A percentile compares a stretch with the other conserved stretches of the same genome.
phyloP scores from a whole-genome alignment of 2,888 invertebrate genomes.

The Thyatira batis region DNA sequence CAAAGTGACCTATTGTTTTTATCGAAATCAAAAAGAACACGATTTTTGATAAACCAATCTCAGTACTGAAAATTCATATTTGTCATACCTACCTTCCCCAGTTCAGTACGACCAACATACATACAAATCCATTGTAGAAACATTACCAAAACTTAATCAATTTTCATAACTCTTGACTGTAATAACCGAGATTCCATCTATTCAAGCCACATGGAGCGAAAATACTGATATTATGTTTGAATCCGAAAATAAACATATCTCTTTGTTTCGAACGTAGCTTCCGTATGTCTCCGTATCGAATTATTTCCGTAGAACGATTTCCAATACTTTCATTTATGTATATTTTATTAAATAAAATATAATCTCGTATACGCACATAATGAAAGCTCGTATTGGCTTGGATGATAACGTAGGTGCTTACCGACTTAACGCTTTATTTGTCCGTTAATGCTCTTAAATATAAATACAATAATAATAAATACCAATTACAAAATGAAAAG shows the following conservation, averaged over 20 bases:
- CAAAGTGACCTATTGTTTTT: too few relatives aligned
- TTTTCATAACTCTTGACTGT: too few relatives aligned
- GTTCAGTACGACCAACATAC: too few relatives aligned
- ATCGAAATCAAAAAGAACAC: too few relatives aligned
- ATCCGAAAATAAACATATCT: neutral
- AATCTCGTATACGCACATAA: neutral
- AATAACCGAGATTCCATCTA: neutral
- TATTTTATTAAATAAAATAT: conserved; percentile 31
- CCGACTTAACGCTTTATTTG: neutral
- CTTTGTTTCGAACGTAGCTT: conserved; percentile 1
- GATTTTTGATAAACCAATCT: too few relatives aligned
- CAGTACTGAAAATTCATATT: too few relatives aligned
- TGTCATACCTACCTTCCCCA: too few relatives aligned
- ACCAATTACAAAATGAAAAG: too few relatives aligned
- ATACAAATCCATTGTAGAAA: too few relatives aligned
- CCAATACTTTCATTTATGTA: conserved; percentile 34
- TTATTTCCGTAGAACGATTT: conserved; percentile 31
- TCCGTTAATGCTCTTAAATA: neutral
- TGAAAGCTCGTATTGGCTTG: neutral
- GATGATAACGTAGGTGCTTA: neutral
- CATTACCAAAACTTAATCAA: too few relatives aligned
- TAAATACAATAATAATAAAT: too few relatives aligned
- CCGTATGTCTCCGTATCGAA: conserved; percentile 19
- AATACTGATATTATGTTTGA: neutral
- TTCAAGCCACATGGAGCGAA: too few relatives aligned